These are phyloP conservation scores for Tenualosa thibaudeaui DNA, from an alignment of 2,797 vertebrate genomes.

Conservation along the genomic window DNA sequence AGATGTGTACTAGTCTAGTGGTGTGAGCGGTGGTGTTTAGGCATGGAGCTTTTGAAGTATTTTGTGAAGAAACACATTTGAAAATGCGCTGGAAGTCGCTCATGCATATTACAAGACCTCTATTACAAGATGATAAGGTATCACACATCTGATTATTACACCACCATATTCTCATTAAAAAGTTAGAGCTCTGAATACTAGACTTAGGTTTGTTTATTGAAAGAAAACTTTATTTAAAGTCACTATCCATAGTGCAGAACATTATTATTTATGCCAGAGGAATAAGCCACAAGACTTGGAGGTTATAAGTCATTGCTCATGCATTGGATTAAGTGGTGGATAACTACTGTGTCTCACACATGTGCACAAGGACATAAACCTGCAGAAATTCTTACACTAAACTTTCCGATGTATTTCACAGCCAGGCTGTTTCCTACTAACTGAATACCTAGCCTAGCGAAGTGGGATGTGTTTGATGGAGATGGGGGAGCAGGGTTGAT, in stretches of 20 bases:
- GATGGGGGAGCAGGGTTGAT: not conserved
- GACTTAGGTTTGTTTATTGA: not conserved
- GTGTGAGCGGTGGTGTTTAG: not conserved
- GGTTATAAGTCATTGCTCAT: slow-evolving; percentile 20
- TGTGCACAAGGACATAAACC: not conserved
- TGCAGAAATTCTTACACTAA: not conserved
- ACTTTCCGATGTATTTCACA: not conserved
- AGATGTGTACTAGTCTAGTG: not conserved
- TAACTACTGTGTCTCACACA: not conserved
- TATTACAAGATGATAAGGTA: not conserved
- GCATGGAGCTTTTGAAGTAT: not conserved
- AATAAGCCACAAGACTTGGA: not conserved
- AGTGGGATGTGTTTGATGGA: not conserved
- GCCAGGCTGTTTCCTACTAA: not conserved
- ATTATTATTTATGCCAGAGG: not conserved
- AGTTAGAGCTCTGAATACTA: not conserved
- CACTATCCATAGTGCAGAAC: not conserved
- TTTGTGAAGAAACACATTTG: not conserved
- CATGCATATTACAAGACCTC: not conserved
- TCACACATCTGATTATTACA: not conserved
- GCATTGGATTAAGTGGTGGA: not conserved
- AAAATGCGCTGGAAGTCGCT: not conserved
- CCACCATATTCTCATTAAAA: not conserved
- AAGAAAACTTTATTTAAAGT: not conserved
- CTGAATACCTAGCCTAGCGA: not conserved